phyloP scores from a whole-genome alignment of 2,113 vertebrate species.

The Glaucomys volans region DNA sequence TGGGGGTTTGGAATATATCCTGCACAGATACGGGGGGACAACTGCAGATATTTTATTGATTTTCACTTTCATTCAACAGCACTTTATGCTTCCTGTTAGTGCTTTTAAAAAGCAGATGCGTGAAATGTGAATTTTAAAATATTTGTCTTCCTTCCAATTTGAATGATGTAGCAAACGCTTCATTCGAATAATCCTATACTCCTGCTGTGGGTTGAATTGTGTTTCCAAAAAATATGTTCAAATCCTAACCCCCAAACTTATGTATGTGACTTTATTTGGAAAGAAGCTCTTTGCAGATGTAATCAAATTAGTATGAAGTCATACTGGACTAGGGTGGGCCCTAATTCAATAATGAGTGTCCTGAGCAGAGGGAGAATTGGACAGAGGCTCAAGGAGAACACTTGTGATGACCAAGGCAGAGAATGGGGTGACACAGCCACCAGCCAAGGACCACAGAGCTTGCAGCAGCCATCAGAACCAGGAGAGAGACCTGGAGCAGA shows the following conservation, averaged over 20 bases:
- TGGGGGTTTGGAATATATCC: background rate
- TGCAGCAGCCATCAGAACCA: background rate
- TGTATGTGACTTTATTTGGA: background rate
- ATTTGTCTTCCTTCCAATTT: conserved; percentile 80
- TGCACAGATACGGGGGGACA: background rate
- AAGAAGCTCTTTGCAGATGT: background rate
- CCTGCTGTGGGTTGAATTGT: background rate
- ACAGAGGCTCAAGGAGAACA: background rate
- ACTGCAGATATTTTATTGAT: conserved; percentile 44
- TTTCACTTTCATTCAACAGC: conserved; percentile 70
- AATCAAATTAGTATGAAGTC: background rate
- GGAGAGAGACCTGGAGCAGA: background rate
- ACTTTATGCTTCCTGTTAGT: conserved; percentile 72
- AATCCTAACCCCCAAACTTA: background rate
- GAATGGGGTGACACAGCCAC: rapidly evolving
- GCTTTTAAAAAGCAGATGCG: conserved; percentile 79
- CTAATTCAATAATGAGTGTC: background rate
- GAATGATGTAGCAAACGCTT: conserved; percentile 56
- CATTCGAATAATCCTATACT: conserved; percentile 34
- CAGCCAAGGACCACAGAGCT: background rate
- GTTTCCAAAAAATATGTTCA: background rate
- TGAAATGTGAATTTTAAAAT: conserved; percentile 84
- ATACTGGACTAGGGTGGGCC: background rate
- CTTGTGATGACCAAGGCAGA: rapidly evolving
- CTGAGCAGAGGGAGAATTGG: background rate